phyloP scores from a whole-genome alignment of 2,113 vertebrate genomes.

The human region GRCh38 chr12:75584001-75584500 shows the following conservation, averaged over 20 bases:
- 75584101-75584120: too few species aligned
- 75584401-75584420: neutral
- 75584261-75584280: constrained; percentile 26
- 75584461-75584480: neutral
- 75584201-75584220: neutral
- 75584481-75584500: neutral
- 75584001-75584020: too few species aligned
- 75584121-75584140: too few species aligned
- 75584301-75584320: neutral
- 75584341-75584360: neutral
- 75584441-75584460: neutral
- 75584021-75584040: too few species aligned
- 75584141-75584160: too few species aligned
- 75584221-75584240: constrained; percentile 39
- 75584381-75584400: neutral
- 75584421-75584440: neutral
- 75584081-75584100: too few species aligned
- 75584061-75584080: too few species aligned
- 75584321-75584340: neutral
- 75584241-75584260: neutral
- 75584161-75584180: too few species aligned
- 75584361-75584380: neutral
- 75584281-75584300: neutral
- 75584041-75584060: too few species aligned
- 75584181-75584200: neutral